Base-by-base conservation (phyloP, 1,140 invertebrate genomes). In the Venustaconcha ellipsiformis region DNA sequence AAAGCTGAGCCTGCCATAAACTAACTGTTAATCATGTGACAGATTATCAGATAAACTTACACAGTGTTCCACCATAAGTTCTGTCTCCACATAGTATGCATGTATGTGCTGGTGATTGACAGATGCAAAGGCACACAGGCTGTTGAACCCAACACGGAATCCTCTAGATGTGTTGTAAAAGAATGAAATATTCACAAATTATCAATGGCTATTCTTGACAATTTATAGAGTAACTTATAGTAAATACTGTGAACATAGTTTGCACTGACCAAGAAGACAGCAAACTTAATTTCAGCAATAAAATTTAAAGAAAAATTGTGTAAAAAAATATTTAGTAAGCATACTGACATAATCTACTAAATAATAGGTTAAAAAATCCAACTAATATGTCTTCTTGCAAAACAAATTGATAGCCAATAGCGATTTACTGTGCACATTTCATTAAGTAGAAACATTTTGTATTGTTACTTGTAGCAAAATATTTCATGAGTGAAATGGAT, bases 51-150 rank as follows among this genome's bases (percentile, higher is more conserved):
- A 48, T 48, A 48, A 48, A 84, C 86, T 86, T 80, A 87, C 86
- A 78, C 80, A 81, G 70, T 80, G 77, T 90, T 95, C 94, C 14
- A 94, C 88, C 70, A 92, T 90, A 78, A 95, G 91, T 66, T 89
- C 88, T 59, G 92, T 84, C 56, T 92, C 90, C 59, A 95, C 88
- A 82, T 95, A 93, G 85, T 94, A 94, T 1, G 93, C 84, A 89
- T 96, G 95, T 85, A 93, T 93, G 85, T 96, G 95, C 57, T 94
- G 91, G 90, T 96, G 95, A 89, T 96, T 96, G 0, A 96, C 94
- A 55, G 94, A 95, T 60, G 95, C 94, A 88, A 92, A 92, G 23
- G 92, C 95, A 90, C 94, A 94, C 30, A 95, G 88, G 85, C 94
- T 94, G 89, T 96, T 96, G 84, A 94, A 95, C 56, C 92, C 92